Conservation (phyloP, 2,113 vertebrate genomes). For the Crocuta crocuta region DNA sequence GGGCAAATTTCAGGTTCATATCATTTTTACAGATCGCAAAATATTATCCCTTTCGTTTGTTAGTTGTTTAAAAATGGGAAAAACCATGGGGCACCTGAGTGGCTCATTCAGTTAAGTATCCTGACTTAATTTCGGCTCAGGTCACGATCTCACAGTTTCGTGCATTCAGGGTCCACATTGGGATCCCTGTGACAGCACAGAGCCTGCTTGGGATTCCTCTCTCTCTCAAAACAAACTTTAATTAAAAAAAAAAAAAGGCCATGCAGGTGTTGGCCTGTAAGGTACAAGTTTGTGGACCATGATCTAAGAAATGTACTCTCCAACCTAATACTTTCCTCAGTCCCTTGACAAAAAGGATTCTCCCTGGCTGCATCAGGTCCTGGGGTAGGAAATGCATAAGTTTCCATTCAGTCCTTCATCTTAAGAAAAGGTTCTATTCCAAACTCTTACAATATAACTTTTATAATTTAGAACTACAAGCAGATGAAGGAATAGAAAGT, state of each 20-base stretch:
- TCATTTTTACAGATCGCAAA: not conserved
- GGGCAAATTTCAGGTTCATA: not conserved
- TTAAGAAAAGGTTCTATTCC: not conserved
- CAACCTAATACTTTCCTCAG: not conserved
- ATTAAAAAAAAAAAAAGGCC: too few relatives aligned
- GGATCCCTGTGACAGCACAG: too few relatives aligned
- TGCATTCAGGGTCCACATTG: too few relatives aligned
- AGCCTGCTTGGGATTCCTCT: too few relatives aligned
- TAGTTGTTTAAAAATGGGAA: not conserved
- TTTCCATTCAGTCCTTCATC: not conserved
- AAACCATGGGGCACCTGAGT: not conserved
- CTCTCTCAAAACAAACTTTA: too few relatives aligned
- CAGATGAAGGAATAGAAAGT: not conserved
- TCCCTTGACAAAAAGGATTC: not conserved
- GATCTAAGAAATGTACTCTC: not conserved
- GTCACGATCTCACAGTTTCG: too few relatives aligned
- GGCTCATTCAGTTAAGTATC: too few relatives aligned
- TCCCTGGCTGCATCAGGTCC: not conserved
- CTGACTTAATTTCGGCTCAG: too few relatives aligned
- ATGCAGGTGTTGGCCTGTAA: not conserved
- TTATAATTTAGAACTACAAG: not conserved
- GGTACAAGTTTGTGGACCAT: not conserved
- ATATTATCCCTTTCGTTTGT: not conserved
- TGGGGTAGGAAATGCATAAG: not conserved
- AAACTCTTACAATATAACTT: not conserved